Conservation (phyloP, 2,797 vertebrate species). For the Arctocebus calabarensis region DNA sequence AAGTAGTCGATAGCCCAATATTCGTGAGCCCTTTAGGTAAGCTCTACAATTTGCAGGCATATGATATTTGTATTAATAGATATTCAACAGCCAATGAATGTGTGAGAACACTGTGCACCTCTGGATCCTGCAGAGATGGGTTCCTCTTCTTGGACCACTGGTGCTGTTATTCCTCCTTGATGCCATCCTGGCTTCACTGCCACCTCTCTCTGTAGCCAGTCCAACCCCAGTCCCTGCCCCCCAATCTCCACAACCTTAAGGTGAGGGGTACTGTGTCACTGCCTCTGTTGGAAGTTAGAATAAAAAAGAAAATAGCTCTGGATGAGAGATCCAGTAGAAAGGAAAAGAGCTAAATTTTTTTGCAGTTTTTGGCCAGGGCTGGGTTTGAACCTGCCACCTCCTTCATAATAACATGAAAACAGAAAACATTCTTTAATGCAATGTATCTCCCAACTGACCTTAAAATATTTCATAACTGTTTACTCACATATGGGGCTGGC, state of each 20-base stretch:
- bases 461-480: too few species aligned
- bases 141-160: background rate
- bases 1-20: background rate
- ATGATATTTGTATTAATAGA: background rate
- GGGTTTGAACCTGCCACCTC: too few species aligned
- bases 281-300: background rate
- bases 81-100: background rate
- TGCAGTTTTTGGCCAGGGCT: too few species aligned
- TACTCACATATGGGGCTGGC: too few species aligned
- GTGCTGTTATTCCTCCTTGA: background rate
- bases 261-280: background rate
- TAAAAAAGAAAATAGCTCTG: background rate
- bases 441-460: too few species aligned
- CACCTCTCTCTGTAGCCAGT: background rate
- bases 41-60: background rate
- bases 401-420: too few species aligned
- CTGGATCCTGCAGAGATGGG: background rate
- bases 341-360: background rate
- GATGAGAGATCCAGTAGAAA: background rate
- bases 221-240: background rate
- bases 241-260: background rate
- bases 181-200: background rate
- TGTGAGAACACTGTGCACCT: background rate
- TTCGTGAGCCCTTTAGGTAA: background rate
- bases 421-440: too few species aligned